These are phyloP conservation scores for Ormyrus pomaceus DNA, from an alignment of 2,888 invertebrate species.

Conservation along the genomic window DNA sequence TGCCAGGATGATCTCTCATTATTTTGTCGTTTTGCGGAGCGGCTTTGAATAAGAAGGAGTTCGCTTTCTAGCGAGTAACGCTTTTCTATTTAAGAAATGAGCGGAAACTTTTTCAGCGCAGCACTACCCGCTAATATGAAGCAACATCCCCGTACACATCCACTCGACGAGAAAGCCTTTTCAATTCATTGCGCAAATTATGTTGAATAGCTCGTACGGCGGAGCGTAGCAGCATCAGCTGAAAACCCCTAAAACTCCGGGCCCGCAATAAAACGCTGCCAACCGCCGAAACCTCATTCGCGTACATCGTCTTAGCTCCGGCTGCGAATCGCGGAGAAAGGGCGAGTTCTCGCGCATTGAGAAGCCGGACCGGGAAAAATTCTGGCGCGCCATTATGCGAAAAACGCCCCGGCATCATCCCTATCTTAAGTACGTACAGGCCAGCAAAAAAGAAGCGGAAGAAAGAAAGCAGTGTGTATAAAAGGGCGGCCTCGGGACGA, in stretches of 20 bases:
- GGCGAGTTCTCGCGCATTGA: no score
- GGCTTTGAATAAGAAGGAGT: no score
- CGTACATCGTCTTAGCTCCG: constrained; percentile 27
- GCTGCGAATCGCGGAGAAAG: no score
- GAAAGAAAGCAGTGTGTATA: constrained; percentile 7
- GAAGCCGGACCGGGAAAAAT: no score
- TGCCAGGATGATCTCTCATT: not conserved
- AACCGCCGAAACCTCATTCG: constrained; percentile 12
- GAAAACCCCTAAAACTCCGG: not conserved
- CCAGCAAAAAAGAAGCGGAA: not conserved
- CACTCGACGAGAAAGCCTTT: constrained; percentile 14
- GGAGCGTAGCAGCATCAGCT: not conserved
- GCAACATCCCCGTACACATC: not conserved
- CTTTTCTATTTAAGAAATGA: no score
- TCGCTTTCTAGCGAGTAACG: no score
- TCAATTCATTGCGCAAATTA: constrained; percentile 32
- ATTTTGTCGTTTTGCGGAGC: constrained; percentile 2
- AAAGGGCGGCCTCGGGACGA: constrained; percentile 66
- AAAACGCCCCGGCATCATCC: constrained; percentile 33
- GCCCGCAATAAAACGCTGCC: constrained; percentile 20
- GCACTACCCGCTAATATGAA: no score
- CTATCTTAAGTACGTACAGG: constrained; percentile 42
- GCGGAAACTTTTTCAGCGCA: no score
- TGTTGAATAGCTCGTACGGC: constrained; percentile 24
- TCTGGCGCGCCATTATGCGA: not conserved